A percentile compares a stretch with the other conserved stretches of the same genome.
Evolutionary conservation across 2,797 vertebrate genomes (phyloP).

Genomic region (Phrynocephalus guinanensis): DNA sequence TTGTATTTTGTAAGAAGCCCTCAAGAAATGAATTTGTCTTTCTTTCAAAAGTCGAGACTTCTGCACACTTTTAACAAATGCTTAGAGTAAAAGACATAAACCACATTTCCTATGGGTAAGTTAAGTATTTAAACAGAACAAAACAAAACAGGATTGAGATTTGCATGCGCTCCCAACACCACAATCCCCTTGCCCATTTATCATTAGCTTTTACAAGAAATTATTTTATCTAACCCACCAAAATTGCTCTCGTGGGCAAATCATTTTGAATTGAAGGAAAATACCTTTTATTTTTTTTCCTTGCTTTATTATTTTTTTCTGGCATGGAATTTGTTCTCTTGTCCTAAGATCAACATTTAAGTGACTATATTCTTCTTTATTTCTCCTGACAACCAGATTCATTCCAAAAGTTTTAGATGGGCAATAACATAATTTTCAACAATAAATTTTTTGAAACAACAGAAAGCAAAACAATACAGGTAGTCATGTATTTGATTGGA

Average conservation of each 20-base stretch:
- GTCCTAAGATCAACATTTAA: neutral
- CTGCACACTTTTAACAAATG: conserved; percentile 64
- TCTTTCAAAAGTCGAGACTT: conserved; percentile 66
- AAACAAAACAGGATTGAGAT: conserved; percentile 43
- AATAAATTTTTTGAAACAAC: neutral
- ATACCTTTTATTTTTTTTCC: neutral
- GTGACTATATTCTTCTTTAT: neutral
- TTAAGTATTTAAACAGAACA: conserved; percentile 57
- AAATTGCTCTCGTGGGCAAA: conserved; percentile 51
- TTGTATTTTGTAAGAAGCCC: conserved; percentile 52
- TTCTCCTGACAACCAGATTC: neutral
- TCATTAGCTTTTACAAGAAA: conserved; percentile 52
- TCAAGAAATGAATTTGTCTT: conserved; percentile 26
- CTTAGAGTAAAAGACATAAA: conserved; percentile 59
- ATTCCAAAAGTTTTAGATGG: neutral
- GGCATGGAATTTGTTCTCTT: neutral
- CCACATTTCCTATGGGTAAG: conserved; percentile 61
- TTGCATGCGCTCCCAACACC: conserved; percentile 55
- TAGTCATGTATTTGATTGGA: neutral
- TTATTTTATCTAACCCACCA: conserved; percentile 55
- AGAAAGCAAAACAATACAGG: no score
- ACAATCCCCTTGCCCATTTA: neutral
- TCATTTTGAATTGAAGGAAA: conserved; percentile 47
- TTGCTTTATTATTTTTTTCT: neutral
- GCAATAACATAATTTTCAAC: neutral